Evolutionary conservation across 2,888 invertebrate genomes (phyloP).

Genomic region (Cataglyphis cursor): DNA sequence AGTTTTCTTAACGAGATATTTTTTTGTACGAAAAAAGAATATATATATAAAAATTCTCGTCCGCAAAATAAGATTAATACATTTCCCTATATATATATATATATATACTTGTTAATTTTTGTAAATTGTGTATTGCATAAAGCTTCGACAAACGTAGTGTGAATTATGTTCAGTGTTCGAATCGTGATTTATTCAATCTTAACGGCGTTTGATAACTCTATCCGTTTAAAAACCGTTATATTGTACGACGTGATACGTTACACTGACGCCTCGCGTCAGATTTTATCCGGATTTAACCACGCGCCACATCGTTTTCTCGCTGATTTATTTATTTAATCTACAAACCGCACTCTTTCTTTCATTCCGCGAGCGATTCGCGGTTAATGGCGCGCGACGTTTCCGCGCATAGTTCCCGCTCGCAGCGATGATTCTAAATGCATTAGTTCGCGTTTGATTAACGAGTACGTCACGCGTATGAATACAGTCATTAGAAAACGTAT

Average conservation of each 20-base stretch:
- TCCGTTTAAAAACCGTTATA: conserved; percentile 32
- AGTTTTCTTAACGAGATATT: background rate
- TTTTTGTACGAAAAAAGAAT: background rate
- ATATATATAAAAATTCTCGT: background rate
- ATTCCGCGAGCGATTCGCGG: conserved; percentile 43
- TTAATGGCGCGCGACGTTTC: conserved; percentile 55
- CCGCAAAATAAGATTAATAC: background rate
- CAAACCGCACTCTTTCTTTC: conserved; percentile 17
- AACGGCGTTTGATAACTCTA: conserved; percentile 40
- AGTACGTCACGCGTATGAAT: conserved; percentile 58
- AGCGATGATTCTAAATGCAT: conserved; percentile 51
- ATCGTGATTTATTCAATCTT: conserved; percentile 30
- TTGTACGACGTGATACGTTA: conserved; percentile 10
- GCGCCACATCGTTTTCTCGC: conserved; percentile 29
- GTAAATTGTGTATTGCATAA: background rate
- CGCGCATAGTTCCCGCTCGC: conserved; percentile 23
- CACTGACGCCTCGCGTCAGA: conserved; percentile 23
- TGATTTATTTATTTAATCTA: conserved; percentile 55
- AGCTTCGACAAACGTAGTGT: background rate
- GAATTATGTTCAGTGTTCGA: background rate
- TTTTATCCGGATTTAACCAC: conserved; percentile 28
- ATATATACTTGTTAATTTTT: background rate
- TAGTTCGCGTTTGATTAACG: conserved; percentile 57
- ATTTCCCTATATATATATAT: background rate
- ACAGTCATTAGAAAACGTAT: conserved; percentile 60